Evolutionary conservation across 2,113 vertebrate genomes (phyloP).

Genomic region (Mirounga angustirostris): DNA sequence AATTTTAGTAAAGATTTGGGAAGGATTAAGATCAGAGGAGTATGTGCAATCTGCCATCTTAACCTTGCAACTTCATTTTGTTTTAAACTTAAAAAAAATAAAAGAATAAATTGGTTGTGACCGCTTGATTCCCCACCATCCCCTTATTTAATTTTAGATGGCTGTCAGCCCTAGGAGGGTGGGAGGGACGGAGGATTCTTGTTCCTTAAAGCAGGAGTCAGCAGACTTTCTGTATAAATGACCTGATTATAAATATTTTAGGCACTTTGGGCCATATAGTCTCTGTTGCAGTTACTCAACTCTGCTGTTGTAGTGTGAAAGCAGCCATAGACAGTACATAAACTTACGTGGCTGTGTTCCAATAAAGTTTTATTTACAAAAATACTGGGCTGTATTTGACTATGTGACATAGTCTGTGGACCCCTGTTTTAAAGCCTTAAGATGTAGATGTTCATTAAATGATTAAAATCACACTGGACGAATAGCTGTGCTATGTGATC

Average conservation of each 20-base stretch:
- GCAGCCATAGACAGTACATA: neutral
- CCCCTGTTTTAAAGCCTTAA: neutral
- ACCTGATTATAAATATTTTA: neutral
- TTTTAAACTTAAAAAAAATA: neutral
- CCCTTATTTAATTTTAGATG: conserved; percentile 13
- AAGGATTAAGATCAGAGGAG: conserved; percentile 34
- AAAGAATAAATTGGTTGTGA: neutral
- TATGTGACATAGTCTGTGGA: neutral
- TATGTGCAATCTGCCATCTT: neutral
- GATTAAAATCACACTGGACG: neutral
- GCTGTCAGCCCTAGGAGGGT: neutral
- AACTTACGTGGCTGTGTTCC: neutral
- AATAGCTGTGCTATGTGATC: neutral
- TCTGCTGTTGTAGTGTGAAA: neutral
- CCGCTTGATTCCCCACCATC: neutral
- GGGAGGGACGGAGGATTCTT: neutral
- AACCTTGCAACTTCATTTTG: neutral
- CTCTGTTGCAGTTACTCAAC: neutral
- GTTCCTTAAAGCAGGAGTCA: conserved; percentile 12
- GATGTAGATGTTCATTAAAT: neutral
- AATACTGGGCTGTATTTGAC: neutral
- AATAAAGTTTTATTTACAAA: neutral
- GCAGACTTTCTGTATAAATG: neutral
- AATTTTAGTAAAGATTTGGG: neutral
- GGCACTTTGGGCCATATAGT: neutral